Base-by-base conservation (phyloP, 2,888 invertebrate genomes). In the Pristionchus mayeri region DNA sequence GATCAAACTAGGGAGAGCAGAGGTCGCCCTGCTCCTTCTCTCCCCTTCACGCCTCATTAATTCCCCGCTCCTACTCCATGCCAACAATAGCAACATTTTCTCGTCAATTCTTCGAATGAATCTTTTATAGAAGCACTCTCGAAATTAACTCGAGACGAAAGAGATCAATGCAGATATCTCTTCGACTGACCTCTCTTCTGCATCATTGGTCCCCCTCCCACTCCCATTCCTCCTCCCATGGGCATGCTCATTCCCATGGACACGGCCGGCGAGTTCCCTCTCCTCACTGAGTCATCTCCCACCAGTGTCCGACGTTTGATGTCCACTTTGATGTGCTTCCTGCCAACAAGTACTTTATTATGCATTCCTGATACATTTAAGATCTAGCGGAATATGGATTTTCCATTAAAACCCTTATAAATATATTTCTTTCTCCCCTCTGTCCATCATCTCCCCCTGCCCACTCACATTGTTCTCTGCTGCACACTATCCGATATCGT, bases 401-500 rank as follows among this genome's bases (percentile, higher is more conserved):
- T n/a, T n/a, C n/a, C n/a, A n/a, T n/a, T n/a, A n/a, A n/a, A n/a
- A n/a, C n/a, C n/a, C n/a, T n/a, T n/a, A n/a, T n/a, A n/a, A n/a
- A n/a, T n/a, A n/a, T n/a, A n/a, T n/a, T n/a, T n/a, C n/a, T n/a
- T n/a, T 52, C 52, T 57, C 57, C 24, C 24, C 21, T n/a, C 24
- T 18, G 4, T 40, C 34, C 3, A 3, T 16, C 34, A 2, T 3
- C 54, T n/a, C 40, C 44, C 30, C 71, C 18, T 21, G 18, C 71
- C 18, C 24, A 86, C 89, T 80, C 52, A 91, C 91, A 87, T 88
- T 1, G 90, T 89, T 71, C 90, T 85, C 48, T 82, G 85, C 34
- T 87, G 87, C 3, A 91, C 90, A 71, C 88, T 87, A 11, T 88
- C 89, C 84, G 89, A 90, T 60, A 92, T 91, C 75, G 86, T 88